These are phyloP conservation scores for Cantharis rustica DNA, from an alignment of 2,888 invertebrate species.

Conservation along the genomic window DNA sequence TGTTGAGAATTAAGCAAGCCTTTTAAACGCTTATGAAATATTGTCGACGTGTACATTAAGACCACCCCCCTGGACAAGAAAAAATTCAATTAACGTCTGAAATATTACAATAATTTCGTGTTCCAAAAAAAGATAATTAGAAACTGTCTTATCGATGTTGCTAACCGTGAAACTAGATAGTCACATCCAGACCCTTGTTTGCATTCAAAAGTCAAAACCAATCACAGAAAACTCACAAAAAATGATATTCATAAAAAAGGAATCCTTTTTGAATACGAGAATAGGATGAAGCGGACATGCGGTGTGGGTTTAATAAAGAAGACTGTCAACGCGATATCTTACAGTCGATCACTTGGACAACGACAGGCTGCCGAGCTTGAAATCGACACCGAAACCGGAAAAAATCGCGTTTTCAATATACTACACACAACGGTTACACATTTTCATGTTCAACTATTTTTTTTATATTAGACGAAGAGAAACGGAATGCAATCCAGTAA, in stretches of 20 bases:
- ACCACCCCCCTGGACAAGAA: not conserved
- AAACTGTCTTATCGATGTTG: not conserved
- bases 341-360: constrained; percentile 45
- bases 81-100: not conserved
- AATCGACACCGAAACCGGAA: constrained; percentile 16
- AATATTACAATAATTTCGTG: not conserved
- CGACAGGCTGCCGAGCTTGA: constrained; percentile 18
- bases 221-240: constrained; percentile 14
- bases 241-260: constrained; percentile 18
- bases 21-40: constrained; percentile 15
- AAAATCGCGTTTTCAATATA: constrained; percentile 6
- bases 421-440: constrained; percentile 8
- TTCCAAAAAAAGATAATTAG: not conserved
- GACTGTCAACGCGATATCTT: constrained; percentile 45
- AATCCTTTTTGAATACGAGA: constrained; percentile 31
- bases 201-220: constrained; percentile 18
- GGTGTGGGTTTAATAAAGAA: constrained; percentile 46
- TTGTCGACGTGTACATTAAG: not conserved
- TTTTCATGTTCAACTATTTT: constrained; percentile 1
- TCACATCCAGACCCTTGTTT: not conserved
- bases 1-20: constrained; percentile 3
- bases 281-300: constrained; percentile 33
- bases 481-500: not conserved
- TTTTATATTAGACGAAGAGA: not conserved
- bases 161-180: not conserved